These are phyloP conservation scores for Alaudala cheleensis DNA, from an alignment of 2,113 vertebrate genomes.

Conservation along the genomic window DNA sequence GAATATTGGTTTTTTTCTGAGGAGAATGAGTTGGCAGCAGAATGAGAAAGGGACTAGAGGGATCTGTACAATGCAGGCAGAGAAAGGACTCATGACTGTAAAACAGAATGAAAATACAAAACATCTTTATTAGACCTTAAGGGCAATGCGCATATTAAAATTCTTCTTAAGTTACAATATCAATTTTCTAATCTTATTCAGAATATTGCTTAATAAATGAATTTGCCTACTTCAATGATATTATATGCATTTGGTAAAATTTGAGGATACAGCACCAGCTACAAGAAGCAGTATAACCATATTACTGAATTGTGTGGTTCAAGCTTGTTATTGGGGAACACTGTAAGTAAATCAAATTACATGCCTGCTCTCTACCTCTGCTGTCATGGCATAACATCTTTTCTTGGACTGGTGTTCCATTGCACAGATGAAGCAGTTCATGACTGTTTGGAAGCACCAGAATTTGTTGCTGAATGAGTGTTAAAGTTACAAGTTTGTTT, in stretches of 20 bases:
- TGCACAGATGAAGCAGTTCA: neutral
- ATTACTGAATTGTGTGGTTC: neutral
- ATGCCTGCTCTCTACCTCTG: neutral
- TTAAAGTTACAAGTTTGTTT: neutral
- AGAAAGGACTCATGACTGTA: neutral
- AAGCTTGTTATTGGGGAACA: neutral
- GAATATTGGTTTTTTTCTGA: neutral
- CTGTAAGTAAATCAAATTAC: neutral
- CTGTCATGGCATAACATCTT: neutral
- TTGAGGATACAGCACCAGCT: neutral
- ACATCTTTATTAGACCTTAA: neutral
- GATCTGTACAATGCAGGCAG: neutral
- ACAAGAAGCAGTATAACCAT: neutral
- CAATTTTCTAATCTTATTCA: neutral
- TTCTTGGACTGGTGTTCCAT: neutral
- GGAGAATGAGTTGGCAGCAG: neutral
- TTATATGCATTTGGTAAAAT: neutral
- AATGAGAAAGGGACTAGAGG: neutral
- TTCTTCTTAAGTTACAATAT: neutral
- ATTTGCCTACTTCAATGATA: neutral
- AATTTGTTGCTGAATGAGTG: neutral
- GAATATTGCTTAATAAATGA: neutral
- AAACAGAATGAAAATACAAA: neutral
- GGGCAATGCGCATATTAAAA: neutral
- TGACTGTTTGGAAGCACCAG: neutral